Percentiles rank a stretch among this genome's conserved stretches.
These are phyloP conservation scores for Pipistrellus pipistrellus DNA, from an alignment of 2,797 vertebrate genomes.

Conservation along the genomic window DNA sequence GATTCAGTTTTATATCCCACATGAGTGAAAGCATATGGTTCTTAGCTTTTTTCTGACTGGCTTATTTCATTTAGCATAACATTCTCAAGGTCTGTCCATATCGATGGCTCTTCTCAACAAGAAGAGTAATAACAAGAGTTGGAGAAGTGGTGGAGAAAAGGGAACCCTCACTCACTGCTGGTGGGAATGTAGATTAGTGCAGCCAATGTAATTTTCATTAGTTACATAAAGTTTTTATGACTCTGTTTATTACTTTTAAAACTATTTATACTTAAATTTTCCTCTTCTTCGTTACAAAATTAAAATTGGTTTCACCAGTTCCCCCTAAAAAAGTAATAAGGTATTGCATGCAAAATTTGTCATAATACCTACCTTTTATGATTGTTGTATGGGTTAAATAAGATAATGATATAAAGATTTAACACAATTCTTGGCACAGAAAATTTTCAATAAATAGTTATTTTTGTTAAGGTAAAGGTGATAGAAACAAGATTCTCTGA, in stretches of 20 bases:
- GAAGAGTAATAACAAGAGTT: no score
- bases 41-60: no score
- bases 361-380: neutral
- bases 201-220: neutral
- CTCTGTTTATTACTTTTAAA: conserved; percentile 59
- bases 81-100: no score
- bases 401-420: conserved; percentile 34
- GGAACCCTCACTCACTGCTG: no score
- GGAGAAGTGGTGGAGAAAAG: no score
- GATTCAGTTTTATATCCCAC: no score
- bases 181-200: no score
- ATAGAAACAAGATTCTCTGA: conserved; percentile 42
- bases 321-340: conserved; percentile 25
- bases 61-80: no score
- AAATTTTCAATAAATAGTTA: conserved; percentile 39
- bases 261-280: conserved; percentile 41
- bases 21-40: no score
- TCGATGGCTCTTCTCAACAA: no score
- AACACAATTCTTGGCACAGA: conserved; percentile 16
- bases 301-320: conserved; percentile 11
- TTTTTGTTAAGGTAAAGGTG: conserved; percentile 32
- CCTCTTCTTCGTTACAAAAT: conserved; percentile 30
- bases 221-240: neutral
- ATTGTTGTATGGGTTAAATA: conserved; percentile 21
- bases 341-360: neutral